phyloP scores from a whole-genome alignment of 2,113 vertebrate genomes.

The Haplotaxodon microlepis region DNA sequence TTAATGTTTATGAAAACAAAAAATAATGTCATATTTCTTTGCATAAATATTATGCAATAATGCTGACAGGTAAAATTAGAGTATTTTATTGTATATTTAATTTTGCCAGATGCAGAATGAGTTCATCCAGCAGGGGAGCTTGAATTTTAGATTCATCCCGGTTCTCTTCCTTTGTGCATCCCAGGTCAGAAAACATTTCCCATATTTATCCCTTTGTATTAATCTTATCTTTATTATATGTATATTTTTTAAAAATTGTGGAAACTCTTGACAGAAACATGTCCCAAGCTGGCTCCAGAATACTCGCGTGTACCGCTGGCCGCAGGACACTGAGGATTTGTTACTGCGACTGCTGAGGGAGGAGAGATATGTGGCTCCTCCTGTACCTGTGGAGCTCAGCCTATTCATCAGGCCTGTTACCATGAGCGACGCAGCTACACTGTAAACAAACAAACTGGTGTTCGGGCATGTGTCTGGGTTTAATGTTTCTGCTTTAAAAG shows the following conservation, averaged over 20 bases:
- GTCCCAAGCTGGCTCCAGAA: constrained; percentile 89
- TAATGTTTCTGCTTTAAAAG: background rate
- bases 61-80: background rate
- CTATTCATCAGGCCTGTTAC: constrained; percentile 70
- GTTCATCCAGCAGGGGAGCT: constrained; percentile 89
- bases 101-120: constrained; percentile 83
- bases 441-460: background rate
- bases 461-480: background rate
- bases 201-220: background rate
- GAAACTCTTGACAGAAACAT: constrained; percentile 64
- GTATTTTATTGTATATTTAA: background rate
- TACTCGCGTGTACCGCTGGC: constrained; percentile 84
- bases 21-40: background rate
- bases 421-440: background rate
- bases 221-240: background rate
- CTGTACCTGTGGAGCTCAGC: constrained; percentile 77
- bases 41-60: background rate
- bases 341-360: constrained; percentile 81
- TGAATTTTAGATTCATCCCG: constrained; percentile 92
- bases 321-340: constrained; percentile 79
- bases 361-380: constrained; percentile 81
- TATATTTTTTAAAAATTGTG: fast-evolving
- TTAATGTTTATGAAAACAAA: background rate
- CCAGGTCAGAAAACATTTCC: constrained; percentile 70
- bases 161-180: constrained; percentile 82